Evolutionary conservation across 2,113 vertebrate species (phyloP).

Genomic region (Notothenia coriiceps): DNA sequence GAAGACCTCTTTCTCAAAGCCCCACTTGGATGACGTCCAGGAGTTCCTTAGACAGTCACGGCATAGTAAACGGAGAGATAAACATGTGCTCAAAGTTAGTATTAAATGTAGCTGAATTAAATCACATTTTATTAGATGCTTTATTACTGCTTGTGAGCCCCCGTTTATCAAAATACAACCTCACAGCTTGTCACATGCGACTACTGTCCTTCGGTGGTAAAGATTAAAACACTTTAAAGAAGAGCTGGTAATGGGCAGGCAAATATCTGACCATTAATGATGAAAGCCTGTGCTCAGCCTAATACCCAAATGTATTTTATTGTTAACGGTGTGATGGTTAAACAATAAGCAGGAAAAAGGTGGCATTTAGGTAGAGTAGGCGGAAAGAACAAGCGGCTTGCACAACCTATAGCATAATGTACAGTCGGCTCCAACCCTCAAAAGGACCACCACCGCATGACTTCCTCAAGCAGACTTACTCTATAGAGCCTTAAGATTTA

Average conservation of each 20-base stretch:
- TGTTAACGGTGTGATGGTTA: constrained; percentile 12
- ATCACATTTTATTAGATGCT: background rate
- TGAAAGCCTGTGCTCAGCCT: background rate
- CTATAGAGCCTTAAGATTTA: constrained; percentile 60
- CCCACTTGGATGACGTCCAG: constrained; percentile 34
- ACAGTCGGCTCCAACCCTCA: constrained; percentile 23
- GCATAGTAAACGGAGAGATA: constrained; percentile 26
- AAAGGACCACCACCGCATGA: constrained; percentile 57
- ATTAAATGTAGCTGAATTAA: background rate
- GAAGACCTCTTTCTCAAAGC: constrained; percentile 48
- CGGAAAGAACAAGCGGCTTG: constrained; percentile 14
- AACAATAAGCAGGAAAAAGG: constrained; percentile 63
- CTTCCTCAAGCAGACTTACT: constrained; percentile 62
- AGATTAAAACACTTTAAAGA: background rate
- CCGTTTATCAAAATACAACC: background rate
- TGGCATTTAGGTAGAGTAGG: constrained; percentile 35
- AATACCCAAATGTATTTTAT: background rate
- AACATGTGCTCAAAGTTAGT: background rate
- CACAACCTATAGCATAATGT: constrained; percentile 29
- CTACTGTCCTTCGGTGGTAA: background rate
- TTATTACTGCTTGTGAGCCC: background rate
- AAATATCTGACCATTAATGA: background rate
- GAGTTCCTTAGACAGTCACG: constrained; percentile 23
- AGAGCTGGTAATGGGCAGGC: background rate
- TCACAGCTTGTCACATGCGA: background rate